phyloP scores from a whole-genome alignment of 2,113 vertebrate species.

The Aldabrachelys gigantea region DNA sequence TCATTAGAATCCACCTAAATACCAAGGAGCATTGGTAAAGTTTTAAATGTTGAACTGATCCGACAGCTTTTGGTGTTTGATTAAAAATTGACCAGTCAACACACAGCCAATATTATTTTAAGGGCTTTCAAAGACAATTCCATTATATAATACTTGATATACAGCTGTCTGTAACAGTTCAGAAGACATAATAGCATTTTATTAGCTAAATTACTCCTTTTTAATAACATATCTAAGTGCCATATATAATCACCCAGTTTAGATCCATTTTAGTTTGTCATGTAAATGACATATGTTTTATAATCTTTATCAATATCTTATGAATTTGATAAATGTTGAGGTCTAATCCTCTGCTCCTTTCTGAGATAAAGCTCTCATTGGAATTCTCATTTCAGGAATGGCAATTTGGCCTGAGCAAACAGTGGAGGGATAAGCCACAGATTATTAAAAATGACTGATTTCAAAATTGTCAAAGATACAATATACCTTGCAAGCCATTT shows the following conservation, averaged over 20 bases:
- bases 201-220: not conserved
- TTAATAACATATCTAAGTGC: not conserved
- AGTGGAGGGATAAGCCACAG: not conserved
- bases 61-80: not conserved
- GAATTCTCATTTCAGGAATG: not conserved
- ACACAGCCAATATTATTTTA: not conserved
- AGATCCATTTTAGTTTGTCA: not conserved
- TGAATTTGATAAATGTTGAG: not conserved
- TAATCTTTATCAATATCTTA: not conserved
- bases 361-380: not conserved
- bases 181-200: not conserved
- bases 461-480: not conserved
- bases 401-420: not conserved
- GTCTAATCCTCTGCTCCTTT: not conserved
- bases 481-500: not conserved
- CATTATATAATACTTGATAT: not conserved
- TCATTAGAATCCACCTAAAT: not conserved
- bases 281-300: not conserved
- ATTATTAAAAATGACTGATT: not conserved
- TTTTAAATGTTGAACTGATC: not conserved
- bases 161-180: not conserved
- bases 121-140: not conserved
- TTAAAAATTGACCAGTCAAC: not conserved
- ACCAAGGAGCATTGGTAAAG: fast-evolving
- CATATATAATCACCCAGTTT: not conserved